Evolutionary conservation across 2,797 vertebrate species (phyloP), one percentile per base, ranked within the genome.

Genomic region (Amblyopsis hoosieri): DNA sequence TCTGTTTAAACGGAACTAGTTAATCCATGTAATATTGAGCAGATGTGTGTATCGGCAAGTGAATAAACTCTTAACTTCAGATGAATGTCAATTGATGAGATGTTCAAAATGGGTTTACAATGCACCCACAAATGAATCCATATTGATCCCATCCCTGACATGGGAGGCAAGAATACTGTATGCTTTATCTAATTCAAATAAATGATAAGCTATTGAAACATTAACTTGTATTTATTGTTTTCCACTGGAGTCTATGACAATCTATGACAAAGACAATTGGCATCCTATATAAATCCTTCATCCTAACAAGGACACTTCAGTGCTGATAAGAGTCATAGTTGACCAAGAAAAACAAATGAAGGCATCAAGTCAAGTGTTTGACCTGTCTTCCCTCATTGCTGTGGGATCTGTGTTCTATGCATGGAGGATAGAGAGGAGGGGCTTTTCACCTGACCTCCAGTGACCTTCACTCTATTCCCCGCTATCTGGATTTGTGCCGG

Each of bases 1-100:
- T 78, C 69, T 78, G 72, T 79, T 85, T 74, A 11, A 58, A 84
- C 82, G 84, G 80, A 87, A 87, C 72, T 81, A 81, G 79, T 86
- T 91, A 83, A 90, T 88, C 85, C 85, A 82, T 88, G 86, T 86
- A 88, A 85, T 89, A 67, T 61, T 76, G 69, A 88, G 76, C 79
- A 87, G 76, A 84, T 84, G 81, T 79, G 81, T 70, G 70, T 63
- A 76, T 71, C 72, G 56, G 72, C 76, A 79, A 79, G 84, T 84
- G 77, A 86, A 85, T 71, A 80, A 82, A 81, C 73, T 67, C 51
- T 14, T 60, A 67, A 66, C 55, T 62, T 66, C 60, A 45, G 56
- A 76, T 72, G 78, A 79, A 74, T 84, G 72, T 77, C 68, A 79
- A 66, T 74, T 69, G 66, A 62, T 48, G 29, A 64, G 64, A 74